Evolutionary conservation across 2,113 vertebrate species (phyloP).

Genomic region (Cathartes aura): DNA sequence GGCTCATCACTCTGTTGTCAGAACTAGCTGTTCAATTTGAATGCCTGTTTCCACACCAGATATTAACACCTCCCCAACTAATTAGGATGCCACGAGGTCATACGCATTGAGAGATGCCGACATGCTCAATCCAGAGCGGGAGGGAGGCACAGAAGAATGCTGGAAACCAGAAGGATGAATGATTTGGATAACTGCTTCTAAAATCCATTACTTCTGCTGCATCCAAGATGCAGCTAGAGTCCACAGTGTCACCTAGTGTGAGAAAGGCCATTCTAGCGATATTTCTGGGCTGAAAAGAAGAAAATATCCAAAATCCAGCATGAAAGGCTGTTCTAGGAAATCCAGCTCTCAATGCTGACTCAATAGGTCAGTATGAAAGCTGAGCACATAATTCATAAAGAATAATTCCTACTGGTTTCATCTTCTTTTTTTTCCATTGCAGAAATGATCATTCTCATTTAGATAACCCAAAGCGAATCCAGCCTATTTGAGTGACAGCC

Average conservation of each 20-base stretch:
- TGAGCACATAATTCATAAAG: neutral
- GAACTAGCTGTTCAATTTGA: neutral
- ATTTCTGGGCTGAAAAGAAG: conserved; percentile 19
- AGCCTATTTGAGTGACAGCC: neutral
- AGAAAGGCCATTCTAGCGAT: neutral
- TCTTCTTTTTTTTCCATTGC: neutral
- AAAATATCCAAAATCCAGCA: conserved; percentile 29
- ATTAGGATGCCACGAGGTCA: neutral
- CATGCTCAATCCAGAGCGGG: neutral
- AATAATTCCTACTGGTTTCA: conserved; percentile 11
- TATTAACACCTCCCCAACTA: neutral
- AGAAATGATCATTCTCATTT: conserved; percentile 32
- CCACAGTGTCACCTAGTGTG: neutral
- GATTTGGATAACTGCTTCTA: neutral
- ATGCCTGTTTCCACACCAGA: neutral
- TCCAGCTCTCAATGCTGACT: neutral
- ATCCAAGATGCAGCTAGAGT: neutral
- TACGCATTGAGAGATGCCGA: accelerated
- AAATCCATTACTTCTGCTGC: neutral
- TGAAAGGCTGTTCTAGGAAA: conserved; percentile 45
- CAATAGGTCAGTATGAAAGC: conserved; percentile 29
- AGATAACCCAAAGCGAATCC: neutral
- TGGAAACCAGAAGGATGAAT: neutral
- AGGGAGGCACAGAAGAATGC: neutral
- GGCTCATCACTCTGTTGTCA: neutral